Evolutionary conservation across 2,888 invertebrate species (phyloP).

Genomic region (Caprella mutica): DNA sequence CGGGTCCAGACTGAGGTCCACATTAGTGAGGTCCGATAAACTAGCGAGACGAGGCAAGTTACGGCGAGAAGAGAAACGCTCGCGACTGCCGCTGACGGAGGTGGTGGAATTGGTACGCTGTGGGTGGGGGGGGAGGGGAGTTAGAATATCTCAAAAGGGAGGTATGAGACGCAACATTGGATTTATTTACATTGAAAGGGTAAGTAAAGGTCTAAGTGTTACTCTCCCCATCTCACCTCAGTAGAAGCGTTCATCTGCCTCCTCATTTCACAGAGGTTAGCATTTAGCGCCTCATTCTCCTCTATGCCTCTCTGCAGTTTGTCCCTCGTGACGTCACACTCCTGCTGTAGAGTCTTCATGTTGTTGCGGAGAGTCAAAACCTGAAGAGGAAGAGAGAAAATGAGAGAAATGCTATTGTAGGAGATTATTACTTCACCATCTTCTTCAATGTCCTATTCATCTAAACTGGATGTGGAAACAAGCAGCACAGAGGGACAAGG

Average conservation of each 20-base stretch:
- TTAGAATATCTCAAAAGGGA: too few species aligned
- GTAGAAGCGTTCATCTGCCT: conserved; percentile 38
- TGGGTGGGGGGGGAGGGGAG: background rate
- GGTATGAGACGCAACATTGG: too few species aligned
- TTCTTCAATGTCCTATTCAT: too few species aligned
- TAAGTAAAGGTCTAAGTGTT: too few species aligned
- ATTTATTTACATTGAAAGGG: too few species aligned
- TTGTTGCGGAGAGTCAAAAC: conserved; percentile 46
- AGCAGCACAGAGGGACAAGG: too few species aligned
- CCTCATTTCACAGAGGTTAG: conserved; percentile 60
- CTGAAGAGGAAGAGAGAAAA: conserved; percentile 41
- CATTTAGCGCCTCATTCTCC: conserved; percentile 63
- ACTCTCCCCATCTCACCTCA: conserved; percentile 18
- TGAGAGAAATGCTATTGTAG: too few species aligned
- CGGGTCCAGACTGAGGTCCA: conserved; percentile 62
- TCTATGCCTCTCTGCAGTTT: conserved; percentile 57
- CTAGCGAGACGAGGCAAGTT: conserved; percentile 54
- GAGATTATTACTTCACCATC: too few species aligned
- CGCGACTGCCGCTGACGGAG: conserved; percentile 26
- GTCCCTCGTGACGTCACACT: conserved; percentile 45
- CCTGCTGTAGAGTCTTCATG: conserved; percentile 24
- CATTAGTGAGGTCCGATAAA: conserved; percentile 64
- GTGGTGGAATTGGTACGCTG: conserved; percentile 23
- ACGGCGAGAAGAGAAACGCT: conserved; percentile 25
- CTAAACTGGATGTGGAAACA: too few species aligned